Evolutionary conservation across 2,888 invertebrate genomes (phyloP).

Genomic region (Herminia tarsipennalis): DNA sequence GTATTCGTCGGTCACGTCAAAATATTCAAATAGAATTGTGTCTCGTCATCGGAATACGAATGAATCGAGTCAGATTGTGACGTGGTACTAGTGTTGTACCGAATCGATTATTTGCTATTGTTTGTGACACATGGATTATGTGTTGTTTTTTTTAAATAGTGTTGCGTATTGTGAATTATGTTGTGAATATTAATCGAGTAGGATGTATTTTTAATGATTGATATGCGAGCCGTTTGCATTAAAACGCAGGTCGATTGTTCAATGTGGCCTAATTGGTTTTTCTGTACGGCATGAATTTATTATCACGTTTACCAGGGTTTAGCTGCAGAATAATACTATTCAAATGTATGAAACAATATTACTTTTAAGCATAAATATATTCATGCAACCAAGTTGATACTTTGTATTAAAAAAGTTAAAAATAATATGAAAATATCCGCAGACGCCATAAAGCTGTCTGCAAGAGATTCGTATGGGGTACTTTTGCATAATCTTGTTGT

Average conservation of each 20-base stretch:
- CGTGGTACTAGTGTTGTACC: constrained; percentile 53
- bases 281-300: constrained; percentile 13
- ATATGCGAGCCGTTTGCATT: constrained; percentile 36
- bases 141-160: constrained; percentile 49
- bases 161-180: constrained; percentile 49
- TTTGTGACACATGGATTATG: constrained; percentile 51
- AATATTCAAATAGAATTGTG: constrained; percentile 81
- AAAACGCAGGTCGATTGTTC: constrained; percentile 44
- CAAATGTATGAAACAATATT: not conserved
- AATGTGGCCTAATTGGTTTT: constrained; percentile 28
- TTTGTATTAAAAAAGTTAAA: constrained; percentile 38
- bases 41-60: constrained; percentile 72
- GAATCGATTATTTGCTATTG: constrained; percentile 60
- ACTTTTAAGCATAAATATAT: not conserved
- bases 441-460: constrained; percentile 55
- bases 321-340: not conserved
- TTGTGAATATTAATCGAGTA: constrained; percentile 53
- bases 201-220: constrained; percentile 44
- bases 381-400: constrained; percentile 15
- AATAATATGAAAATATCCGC: constrained; percentile 42
- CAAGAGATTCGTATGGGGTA: constrained; percentile 50
- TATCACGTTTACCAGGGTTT: not conserved
- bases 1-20: constrained; percentile 70
- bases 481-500: constrained; percentile 70
- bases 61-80: constrained; percentile 58